Evolutionary conservation across 2,797 vertebrate genomes (phyloP).

Genomic region (Ptychadena robeensis): DNA sequence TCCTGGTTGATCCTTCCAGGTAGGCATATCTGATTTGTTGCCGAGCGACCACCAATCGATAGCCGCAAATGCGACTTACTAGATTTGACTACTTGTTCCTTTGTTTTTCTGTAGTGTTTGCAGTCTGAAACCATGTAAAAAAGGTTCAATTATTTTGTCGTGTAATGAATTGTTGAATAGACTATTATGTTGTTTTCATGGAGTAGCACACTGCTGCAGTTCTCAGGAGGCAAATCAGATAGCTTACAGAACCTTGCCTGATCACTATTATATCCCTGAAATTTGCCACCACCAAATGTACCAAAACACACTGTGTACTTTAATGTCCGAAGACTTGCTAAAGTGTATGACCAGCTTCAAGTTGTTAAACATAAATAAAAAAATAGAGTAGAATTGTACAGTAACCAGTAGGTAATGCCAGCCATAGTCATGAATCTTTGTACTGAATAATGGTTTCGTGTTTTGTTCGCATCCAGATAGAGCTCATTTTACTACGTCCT

Average conservation of each 20-base stretch:
- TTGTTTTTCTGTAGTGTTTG: too few species aligned
- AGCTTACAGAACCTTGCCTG: too few species aligned
- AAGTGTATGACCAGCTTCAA: background rate
- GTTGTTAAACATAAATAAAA: background rate
- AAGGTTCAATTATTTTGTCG: too few species aligned
- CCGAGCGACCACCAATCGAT: too few species aligned
- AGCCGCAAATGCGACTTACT: too few species aligned
- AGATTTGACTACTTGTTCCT: too few species aligned
- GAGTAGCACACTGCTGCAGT: background rate
- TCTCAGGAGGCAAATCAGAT: background rate
- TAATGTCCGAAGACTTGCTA: background rate
- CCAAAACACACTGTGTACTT: background rate
- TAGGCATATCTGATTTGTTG: too few species aligned
- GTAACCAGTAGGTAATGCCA: background rate
- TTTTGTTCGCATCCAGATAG: conserved; percentile 23
- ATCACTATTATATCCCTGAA: too few species aligned
- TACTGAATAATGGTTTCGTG: conserved; percentile 11
- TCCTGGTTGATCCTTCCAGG: too few species aligned
- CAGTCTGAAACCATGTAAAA: too few species aligned
- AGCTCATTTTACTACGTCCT: conserved; percentile 34
- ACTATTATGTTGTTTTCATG: too few species aligned
- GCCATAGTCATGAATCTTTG: conserved; percentile 10
- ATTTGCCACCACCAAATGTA: background rate
- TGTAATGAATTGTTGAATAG: too few species aligned
- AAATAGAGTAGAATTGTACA: background rate